phyloP scores from a whole-genome alignment of 1,140 invertebrate genomes.

The Agraylea sexmaculata region DNA sequence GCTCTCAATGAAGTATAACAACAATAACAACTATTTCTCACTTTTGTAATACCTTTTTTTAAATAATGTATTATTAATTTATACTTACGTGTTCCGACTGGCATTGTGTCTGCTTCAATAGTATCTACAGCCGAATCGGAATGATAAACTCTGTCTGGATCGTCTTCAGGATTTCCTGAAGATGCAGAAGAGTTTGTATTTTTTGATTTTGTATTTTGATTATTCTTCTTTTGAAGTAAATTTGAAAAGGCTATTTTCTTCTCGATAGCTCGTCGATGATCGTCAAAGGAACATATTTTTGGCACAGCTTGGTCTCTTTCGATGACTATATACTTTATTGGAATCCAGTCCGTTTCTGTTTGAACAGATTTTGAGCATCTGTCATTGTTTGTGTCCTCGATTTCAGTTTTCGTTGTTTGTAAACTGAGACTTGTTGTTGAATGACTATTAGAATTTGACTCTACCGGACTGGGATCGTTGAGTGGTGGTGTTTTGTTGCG shows the following conservation, averaged over 20 bases:
- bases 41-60: too few relatives aligned
- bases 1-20: too few relatives aligned
- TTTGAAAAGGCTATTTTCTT: conserved; percentile 15
- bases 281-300: conserved; percentile 14
- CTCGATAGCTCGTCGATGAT: conserved; percentile 11
- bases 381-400: neutral
- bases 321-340: conserved; percentile 14
- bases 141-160: conserved; percentile 20
- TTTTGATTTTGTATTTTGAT: conserved; percentile 13
- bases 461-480: conserved; percentile 2
- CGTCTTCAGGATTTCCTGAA: conserved; percentile 18
- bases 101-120: conserved; percentile 18
- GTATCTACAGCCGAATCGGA: conserved; percentile 16
- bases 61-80: too few relatives aligned
- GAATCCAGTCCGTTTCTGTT: conserved; percentile 18
- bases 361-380: conserved; percentile 15
- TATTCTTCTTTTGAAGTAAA: conserved; percentile 10
- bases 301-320: conserved; percentile 15
- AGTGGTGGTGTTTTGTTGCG: conserved; percentile 10
- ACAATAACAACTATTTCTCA: too few relatives aligned
- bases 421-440: too few relatives aligned
- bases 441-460: conserved; percentile 7
- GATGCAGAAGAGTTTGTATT: conserved; percentile 17
- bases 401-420: too few relatives aligned
- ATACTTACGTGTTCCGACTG: conserved; percentile 21